These are phyloP conservation scores for Lasioglossum malachurum DNA, from an alignment of 2,888 invertebrate species.

Conservation along the genomic window DNA sequence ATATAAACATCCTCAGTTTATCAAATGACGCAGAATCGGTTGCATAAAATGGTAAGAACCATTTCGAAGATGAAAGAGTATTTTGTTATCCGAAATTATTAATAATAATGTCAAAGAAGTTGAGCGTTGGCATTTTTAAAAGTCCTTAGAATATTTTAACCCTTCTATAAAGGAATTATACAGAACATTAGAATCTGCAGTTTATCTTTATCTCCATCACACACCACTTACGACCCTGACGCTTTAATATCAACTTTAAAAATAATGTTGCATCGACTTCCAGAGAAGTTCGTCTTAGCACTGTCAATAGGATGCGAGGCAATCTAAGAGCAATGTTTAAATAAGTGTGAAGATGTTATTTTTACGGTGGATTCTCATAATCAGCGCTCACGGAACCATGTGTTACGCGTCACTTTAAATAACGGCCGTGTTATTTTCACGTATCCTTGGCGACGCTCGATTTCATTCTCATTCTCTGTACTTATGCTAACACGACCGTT, in stretches of 20 bases:
- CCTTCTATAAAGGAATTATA: neutral
- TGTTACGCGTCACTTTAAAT: neutral
- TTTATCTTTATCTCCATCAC: no score
- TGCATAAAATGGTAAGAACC: neutral
- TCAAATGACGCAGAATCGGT: neutral
- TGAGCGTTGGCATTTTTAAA: no score
- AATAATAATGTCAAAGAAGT: neutral
- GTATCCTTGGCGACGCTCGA: constrained; percentile 10
- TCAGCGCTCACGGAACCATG: neutral
- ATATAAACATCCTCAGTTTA: neutral
- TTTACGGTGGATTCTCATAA: neutral
- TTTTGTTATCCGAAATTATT: neutral
- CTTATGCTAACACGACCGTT: constrained; percentile 1
- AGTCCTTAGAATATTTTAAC: no score
- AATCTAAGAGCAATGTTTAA: neutral
- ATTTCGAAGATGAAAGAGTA: neutral
- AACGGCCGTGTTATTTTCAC: neutral
- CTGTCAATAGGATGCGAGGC: neutral
- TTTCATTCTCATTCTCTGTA: neutral
- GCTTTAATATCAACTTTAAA: neutral
- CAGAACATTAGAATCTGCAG: neutral
- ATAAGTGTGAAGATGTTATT: neutral
- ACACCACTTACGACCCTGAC: neutral
- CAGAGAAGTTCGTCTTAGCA: neutral
- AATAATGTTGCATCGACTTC: neutral